These are phyloP conservation scores for Cottus gobio DNA, from an alignment of 2,113 vertebrate species.

Conservation along the genomic window DNA sequence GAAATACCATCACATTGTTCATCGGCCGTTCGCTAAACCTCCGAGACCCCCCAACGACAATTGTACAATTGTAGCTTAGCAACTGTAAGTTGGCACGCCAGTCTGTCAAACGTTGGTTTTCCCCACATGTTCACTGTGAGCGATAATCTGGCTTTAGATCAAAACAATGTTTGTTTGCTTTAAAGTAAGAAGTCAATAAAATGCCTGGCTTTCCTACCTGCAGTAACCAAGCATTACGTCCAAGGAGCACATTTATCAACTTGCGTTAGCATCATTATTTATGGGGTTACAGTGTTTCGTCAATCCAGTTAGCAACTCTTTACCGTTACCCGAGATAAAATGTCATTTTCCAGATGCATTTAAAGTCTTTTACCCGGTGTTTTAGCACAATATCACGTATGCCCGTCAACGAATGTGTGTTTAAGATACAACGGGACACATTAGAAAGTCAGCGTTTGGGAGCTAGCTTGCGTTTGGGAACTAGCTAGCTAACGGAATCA, in stretches of 20 bases:
- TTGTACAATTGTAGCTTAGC: neutral
- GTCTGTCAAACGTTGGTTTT: slow-evolving; percentile 2
- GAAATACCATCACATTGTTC: slow-evolving; percentile 3
- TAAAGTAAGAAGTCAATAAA: neutral
- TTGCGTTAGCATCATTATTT: neutral
- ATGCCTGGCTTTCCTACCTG: neutral
- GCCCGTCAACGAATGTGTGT: neutral
- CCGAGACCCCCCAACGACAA: neutral
- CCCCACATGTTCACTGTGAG: neutral
- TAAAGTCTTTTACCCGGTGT: neutral
- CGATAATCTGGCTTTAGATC: neutral
- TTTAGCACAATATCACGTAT: neutral
- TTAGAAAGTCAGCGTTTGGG: no score
- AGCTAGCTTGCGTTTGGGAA: neutral
- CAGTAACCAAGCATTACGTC: neutral
- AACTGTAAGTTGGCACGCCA: neutral
- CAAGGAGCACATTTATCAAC: neutral
- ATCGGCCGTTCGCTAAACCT: slow-evolving; percentile 33
- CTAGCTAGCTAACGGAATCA: neutral
- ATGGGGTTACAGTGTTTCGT: neutral
- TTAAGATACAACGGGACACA: neutral
- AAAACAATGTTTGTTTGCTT: neutral
- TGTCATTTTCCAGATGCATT: neutral
- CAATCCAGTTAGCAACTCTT: neutral
- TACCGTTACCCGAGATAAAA: no score